Percentiles rank a stretch among this genome's conserved stretches.
These are phyloP conservation scores for Agapostemon virescens DNA, from an alignment of 2,888 invertebrate species.

Conservation along the genomic window DNA sequence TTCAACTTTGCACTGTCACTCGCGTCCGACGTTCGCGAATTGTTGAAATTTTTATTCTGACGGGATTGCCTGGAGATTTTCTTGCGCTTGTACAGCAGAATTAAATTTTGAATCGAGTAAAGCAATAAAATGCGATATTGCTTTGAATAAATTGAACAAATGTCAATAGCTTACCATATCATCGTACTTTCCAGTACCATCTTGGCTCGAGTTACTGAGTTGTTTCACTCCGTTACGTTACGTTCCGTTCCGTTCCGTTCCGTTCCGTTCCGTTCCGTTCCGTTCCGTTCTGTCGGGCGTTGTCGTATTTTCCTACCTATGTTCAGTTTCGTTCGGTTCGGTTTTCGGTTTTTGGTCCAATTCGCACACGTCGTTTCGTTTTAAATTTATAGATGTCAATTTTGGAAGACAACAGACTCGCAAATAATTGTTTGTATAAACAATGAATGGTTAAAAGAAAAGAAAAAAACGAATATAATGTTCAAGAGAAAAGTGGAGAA, in stretches of 20 bases:
- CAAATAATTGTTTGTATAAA: not conserved
- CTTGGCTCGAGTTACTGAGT: conserved; percentile 80
- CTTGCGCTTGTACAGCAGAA: too few relatives aligned
- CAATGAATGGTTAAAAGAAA: not conserved
- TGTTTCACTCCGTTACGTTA: conserved; percentile 19
- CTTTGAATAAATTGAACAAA: conserved; percentile 13
- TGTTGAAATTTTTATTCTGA: conserved; percentile 20
- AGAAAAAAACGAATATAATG: not conserved
- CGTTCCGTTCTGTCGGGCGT: conserved; percentile 6
- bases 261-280: conserved; percentile 19
- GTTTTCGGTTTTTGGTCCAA: conserved; percentile 2
- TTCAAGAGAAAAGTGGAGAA: not conserved
- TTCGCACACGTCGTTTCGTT: conserved; percentile 1
- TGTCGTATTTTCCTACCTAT: not conserved
- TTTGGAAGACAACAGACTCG: not conserved
- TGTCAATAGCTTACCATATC: conserved; percentile 88
- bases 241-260: conserved; percentile 13
- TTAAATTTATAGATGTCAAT: not conserved
- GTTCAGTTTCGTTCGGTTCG: not conserved
- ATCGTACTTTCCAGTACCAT: conserved; percentile 99
- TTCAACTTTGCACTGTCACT: conserved; percentile 79
- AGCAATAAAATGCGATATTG: not conserved
- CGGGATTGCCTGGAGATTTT: too few relatives aligned
- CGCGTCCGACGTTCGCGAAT: conserved; percentile 1
- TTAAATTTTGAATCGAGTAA: not conserved